Evolutionary conservation across 2,113 vertebrate species (phyloP).

Genomic region (Saguinus imperator): DNA sequence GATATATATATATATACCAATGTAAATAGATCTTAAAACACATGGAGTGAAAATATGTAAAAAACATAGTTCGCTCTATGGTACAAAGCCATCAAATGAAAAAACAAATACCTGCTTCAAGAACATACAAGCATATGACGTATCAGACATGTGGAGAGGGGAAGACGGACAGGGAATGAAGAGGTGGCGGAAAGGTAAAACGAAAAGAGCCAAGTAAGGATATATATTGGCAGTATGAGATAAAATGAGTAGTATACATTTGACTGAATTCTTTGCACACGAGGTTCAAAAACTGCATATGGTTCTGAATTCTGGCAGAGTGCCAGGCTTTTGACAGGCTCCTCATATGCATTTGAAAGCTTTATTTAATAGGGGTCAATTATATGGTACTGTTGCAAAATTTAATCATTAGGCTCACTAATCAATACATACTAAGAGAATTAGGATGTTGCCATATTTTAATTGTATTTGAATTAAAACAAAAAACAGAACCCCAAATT

Average conservation of each 20-base stretch:
- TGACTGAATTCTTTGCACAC: neutral
- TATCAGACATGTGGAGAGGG: neutral
- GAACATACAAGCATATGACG: neutral
- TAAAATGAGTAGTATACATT: neutral
- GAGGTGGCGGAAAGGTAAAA: neutral
- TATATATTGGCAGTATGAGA: neutral
- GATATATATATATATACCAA: neutral
- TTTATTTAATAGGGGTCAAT: neutral
- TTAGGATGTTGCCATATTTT: neutral
- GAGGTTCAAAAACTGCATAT: neutral
- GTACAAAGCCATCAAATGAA: neutral
- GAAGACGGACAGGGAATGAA: neutral
- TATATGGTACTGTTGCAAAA: neutral
- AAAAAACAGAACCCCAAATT: neutral
- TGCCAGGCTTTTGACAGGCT: neutral
- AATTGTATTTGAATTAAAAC: neutral
- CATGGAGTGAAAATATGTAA: neutral
- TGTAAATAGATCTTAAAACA: neutral
- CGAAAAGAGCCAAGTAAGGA: neutral
- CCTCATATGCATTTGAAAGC: neutral
- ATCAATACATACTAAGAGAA: neutral
- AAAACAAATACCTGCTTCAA: neutral
- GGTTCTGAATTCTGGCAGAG: neutral
- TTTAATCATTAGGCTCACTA: neutral
- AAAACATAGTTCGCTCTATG: neutral